Conservation (phyloP, 2,888 invertebrate species). For the Macrophya annulata region DNA sequence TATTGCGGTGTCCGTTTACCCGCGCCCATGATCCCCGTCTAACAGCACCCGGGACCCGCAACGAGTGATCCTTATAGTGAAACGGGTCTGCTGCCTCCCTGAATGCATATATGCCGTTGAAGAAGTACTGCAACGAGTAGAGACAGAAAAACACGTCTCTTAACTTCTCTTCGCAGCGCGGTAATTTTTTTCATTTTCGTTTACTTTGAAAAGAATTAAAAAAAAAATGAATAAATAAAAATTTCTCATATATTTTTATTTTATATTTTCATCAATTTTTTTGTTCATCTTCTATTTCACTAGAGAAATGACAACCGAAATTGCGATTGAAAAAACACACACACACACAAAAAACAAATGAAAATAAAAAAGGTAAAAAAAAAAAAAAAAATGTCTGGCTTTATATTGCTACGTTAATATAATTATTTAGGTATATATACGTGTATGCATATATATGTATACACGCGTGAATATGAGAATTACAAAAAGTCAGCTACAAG, state of each 20-base stretch:
- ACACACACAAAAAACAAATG: no score
- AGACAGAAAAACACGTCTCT: background rate
- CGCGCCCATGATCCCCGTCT: constrained; percentile 2
- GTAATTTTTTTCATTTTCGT: background rate
- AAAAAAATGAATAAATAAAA: no score
- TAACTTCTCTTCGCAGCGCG: background rate
- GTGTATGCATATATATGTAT: background rate
- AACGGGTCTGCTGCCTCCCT: background rate
- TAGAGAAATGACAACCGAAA: background rate
- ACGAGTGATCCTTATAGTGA: constrained; percentile 9
- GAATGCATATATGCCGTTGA: background rate
- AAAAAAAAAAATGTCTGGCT: background rate
- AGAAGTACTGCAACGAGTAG: background rate
- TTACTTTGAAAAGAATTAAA: no score
- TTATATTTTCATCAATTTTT: background rate
- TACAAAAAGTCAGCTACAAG: background rate
- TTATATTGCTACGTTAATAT: constrained; percentile 1
- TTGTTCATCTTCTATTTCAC: background rate
- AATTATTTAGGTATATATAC: background rate
- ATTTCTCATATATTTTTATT: background rate
- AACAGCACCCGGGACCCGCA: background rate
- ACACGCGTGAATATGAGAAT: background rate
- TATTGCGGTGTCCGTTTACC: constrained; percentile 37
- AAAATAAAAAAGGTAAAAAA: background rate
- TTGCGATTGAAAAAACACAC: background rate